Evolutionary conservation across 2,888 invertebrate species (phyloP).

Genomic region (Allygus modestus): DNA sequence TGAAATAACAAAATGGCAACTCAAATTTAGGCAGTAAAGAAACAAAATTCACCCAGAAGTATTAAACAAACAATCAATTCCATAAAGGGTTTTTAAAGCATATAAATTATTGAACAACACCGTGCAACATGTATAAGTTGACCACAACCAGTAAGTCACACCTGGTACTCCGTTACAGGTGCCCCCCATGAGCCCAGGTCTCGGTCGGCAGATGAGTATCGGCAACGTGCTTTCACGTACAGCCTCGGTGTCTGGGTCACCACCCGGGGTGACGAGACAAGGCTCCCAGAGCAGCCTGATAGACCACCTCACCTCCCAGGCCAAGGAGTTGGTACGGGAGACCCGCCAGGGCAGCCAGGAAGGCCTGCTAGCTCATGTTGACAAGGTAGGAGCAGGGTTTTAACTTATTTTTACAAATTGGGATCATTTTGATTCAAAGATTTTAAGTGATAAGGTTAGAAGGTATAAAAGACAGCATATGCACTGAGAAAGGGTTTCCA

Average conservation of each 20-base stretch:
- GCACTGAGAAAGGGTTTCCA: no score
- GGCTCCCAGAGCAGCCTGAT: slow-evolving; percentile 90
- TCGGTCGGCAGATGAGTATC: slow-evolving; percentile 80
- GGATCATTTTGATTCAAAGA: slow-evolving; percentile 61
- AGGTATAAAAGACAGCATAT: not conserved
- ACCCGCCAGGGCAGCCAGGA: slow-evolving; percentile 94
- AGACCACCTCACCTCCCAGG: slow-evolving; percentile 92
- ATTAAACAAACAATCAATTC: no score
- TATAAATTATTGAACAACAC: no score
- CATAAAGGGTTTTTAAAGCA: no score
- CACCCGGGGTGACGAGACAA: slow-evolving; percentile 79
- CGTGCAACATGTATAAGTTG: no score
- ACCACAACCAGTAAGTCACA: no score
- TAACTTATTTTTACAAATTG: slow-evolving; percentile 31
- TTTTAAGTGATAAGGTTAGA: not conserved
- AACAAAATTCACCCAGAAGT: no score
- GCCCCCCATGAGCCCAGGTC: slow-evolving; percentile 70
- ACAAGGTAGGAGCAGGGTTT: slow-evolving; percentile 81
- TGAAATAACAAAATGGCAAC: no score
- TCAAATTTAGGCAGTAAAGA: no score
- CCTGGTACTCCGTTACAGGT: not conserved
- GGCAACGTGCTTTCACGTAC: slow-evolving; percentile 74
- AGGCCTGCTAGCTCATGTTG: slow-evolving; percentile 91
- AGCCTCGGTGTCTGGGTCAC: slow-evolving; percentile 68
- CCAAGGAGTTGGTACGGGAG: slow-evolving; percentile 92